Percentiles rank a stretch among this genome's conserved stretches.
These are phyloP conservation scores for Potamarius usumacintae DNA, from an alignment of 2,113 vertebrate genomes.

Conservation along the genomic window DNA sequence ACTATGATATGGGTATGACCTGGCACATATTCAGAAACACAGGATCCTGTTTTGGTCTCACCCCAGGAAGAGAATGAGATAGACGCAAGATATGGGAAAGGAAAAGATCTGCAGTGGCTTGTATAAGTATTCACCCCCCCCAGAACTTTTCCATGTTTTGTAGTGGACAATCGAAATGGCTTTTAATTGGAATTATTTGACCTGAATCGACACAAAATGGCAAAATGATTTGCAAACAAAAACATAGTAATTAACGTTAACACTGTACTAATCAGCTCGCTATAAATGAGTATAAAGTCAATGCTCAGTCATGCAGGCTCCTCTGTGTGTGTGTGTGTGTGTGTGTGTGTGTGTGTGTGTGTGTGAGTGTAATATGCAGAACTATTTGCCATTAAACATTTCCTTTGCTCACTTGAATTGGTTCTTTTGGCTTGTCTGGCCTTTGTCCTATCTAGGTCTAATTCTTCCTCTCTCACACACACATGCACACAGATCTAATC, in stretches of 20 bases:
- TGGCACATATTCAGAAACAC: not conserved
- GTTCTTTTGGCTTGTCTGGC: constrained; percentile 4
- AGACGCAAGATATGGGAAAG: not conserved
- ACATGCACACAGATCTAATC: constrained; percentile 3
- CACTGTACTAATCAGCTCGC: not conserved
- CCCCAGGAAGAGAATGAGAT: not conserved
- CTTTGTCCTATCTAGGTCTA: not conserved
- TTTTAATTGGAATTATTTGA: not conserved
- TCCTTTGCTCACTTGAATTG: not conserved
- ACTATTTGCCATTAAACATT: not conserved
- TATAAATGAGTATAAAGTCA: not conserved
- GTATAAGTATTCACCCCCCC: not conserved
- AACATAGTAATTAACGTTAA: not conserved
- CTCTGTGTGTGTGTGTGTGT: too few species aligned
- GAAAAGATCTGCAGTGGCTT: not conserved
- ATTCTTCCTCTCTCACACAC: not conserved
- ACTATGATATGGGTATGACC: not conserved
- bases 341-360: too few species aligned
- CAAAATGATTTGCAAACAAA: not conserved
- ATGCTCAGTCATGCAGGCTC: not conserved
- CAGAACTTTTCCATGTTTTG: not conserved
- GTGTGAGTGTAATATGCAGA: not conserved
- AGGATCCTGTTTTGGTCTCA: not conserved
- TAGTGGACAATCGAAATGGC: not conserved
- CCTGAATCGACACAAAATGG: not conserved